A percentile compares a stretch with the other conserved stretches of the same genome.
These are phyloP conservation scores for Rhipidura dahli DNA, from an alignment of 2,113 vertebrate genomes.

Conservation along the genomic window DNA sequence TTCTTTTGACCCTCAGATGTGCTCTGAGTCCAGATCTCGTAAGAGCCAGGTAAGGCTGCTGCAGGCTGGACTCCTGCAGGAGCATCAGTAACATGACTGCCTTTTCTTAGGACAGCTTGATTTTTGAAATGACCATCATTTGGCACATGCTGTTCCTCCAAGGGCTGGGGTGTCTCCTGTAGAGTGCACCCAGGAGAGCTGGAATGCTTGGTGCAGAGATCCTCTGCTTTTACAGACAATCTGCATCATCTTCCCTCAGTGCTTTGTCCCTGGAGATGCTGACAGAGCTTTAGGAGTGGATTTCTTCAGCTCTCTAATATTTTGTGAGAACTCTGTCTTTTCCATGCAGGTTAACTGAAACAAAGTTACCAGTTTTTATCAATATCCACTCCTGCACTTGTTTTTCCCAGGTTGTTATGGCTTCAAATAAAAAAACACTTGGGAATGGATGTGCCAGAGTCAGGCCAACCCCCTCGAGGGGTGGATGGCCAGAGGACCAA, in stretches of 20 bases:
- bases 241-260: background rate
- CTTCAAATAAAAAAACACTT: no score
- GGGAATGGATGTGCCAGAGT: no score
- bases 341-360: no score
- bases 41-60: background rate
- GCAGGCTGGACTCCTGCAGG: background rate
- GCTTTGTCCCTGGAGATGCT: background rate
- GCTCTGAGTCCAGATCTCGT: background rate
- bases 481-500: no score
- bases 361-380: no score
- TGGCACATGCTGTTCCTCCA: background rate
- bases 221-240: background rate
- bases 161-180: background rate
- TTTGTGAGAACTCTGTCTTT: no score
- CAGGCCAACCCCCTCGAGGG: no score
- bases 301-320: no score
- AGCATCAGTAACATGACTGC: background rate
- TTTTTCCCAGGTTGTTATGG: no score
- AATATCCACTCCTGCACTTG: no score
- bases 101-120: background rate
- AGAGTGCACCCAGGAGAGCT: background rate
- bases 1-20: background rate
- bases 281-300: no score
- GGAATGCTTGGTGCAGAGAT: background rate
- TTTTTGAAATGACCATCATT: background rate